phyloP scores from a whole-genome alignment of 1,140 invertebrate species.

The Zaprionus ornatus region DNA sequence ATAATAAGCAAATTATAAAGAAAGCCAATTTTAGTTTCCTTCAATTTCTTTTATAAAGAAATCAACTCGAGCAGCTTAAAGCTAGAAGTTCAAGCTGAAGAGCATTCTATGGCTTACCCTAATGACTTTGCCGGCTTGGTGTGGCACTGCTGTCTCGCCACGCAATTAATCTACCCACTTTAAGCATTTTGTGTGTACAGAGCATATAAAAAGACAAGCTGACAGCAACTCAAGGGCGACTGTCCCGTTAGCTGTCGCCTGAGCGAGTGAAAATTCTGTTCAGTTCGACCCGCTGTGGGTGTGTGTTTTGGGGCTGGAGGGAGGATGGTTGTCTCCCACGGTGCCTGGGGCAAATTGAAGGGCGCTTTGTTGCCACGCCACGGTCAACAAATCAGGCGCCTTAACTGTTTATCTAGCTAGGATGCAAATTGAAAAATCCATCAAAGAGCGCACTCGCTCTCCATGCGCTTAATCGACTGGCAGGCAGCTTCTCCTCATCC shows the following conservation, averaged over 20 bases:
- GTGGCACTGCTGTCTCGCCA: neutral
- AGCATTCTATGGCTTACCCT: neutral
- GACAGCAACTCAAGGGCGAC: constrained; percentile 52
- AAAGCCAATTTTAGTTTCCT: neutral
- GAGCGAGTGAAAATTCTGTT: neutral
- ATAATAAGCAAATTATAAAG: neutral
- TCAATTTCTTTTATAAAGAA: neutral
- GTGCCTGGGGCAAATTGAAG: constrained; percentile 28
- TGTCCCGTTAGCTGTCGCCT: constrained; percentile 30
- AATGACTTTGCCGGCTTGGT: neutral
- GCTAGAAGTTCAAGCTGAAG: neutral
- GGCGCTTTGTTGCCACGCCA: constrained; percentile 9
- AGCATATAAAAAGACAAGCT: constrained; percentile 22
- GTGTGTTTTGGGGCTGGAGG: no score
- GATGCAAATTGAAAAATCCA: constrained; percentile 48
- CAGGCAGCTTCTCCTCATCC: constrained; percentile 17
- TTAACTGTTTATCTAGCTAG: constrained; percentile 31
- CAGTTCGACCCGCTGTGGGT: neutral
- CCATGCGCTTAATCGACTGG: constrained; percentile 32
- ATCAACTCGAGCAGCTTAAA: neutral
- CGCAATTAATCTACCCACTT: constrained; percentile 68
- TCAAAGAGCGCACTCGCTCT: constrained; percentile 18
- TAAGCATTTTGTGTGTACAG: constrained; percentile 52
- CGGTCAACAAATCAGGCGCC: constrained; percentile 36
- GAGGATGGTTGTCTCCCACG: no score